These are phyloP conservation scores for Marronus borbonicus DNA, from an alignment of 2,888 invertebrate species.

Conservation along the genomic window DNA sequence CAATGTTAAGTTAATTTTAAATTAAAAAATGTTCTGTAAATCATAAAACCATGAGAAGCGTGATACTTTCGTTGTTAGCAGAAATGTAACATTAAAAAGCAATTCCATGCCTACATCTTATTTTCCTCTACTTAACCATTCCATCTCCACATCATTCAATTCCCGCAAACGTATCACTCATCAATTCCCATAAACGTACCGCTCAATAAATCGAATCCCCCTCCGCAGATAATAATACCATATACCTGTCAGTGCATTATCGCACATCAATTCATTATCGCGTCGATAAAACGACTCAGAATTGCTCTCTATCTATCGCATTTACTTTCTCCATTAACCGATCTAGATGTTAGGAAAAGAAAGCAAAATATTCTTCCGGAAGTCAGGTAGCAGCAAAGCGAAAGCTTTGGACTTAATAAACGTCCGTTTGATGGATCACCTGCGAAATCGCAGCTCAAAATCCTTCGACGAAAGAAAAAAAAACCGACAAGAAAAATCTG, in stretches of 20 bases:
- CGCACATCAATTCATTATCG: neutral
- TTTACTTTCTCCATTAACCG: constrained; percentile 8
- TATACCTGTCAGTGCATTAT: neutral
- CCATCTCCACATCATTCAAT: too few relatives aligned
- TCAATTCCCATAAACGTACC: neutral
- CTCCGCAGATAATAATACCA: neutral
- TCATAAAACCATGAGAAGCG: too few relatives aligned
- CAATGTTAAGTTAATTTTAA: too few relatives aligned
- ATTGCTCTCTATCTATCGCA: neutral
- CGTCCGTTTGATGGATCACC: constrained; percentile 12
- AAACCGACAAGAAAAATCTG: neutral
- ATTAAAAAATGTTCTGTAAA: too few relatives aligned
- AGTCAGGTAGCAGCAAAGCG: neutral
- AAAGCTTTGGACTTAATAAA: constrained; percentile 1
- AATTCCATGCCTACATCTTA: too few relatives aligned
- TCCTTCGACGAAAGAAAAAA: neutral
- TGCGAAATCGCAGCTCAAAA: neutral
- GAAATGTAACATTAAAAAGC: too few relatives aligned
- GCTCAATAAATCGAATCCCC: neutral
- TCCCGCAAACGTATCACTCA: neutral
- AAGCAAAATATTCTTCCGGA: neutral
- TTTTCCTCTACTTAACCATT: too few relatives aligned
- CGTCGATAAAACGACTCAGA: neutral
- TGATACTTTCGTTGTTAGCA: too few relatives aligned
- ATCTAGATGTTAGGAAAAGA: neutral